Conservation (phyloP, 2,797 vertebrate species). For the Gallinago solitaria region DNA sequence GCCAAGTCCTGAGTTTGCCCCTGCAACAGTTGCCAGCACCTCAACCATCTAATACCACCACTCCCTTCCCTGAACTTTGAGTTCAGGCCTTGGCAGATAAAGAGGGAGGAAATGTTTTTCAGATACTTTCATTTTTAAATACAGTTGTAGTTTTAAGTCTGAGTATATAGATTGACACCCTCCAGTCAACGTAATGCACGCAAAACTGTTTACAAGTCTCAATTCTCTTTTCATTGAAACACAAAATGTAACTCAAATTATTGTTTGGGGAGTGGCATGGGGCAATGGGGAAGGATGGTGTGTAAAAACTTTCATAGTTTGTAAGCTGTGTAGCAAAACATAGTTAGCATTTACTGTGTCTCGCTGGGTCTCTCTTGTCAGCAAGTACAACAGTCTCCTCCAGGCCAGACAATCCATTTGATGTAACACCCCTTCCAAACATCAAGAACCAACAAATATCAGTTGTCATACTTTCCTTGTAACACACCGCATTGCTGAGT, state of each 20-base stretch:
- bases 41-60: conserved; percentile 37
- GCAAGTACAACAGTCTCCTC: background rate
- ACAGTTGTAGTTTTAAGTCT: background rate
- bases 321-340: background rate
- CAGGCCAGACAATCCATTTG: background rate
- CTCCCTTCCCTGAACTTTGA: conserved; percentile 20
- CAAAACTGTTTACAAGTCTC: background rate
- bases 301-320: background rate
- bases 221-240: background rate
- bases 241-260: background rate
- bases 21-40: conserved; percentile 11
- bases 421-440: background rate
- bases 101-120: conserved; percentile 15
- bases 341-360: background rate
- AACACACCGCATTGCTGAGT: background rate
- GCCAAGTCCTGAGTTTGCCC: conserved; percentile 15
- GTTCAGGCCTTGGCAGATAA: conserved; percentile 39
- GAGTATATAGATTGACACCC: background rate
- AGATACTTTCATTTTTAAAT: conserved; percentile 23
- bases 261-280: too few relatives aligned
- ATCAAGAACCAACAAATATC: background rate
- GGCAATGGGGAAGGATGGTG: background rate
- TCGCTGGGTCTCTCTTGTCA: background rate
- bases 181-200: background rate
- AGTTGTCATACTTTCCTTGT: background rate